These are phyloP conservation scores for Pandemis cinnamomeana DNA, from an alignment of 2,888 invertebrate species.

Conservation along the genomic window DNA sequence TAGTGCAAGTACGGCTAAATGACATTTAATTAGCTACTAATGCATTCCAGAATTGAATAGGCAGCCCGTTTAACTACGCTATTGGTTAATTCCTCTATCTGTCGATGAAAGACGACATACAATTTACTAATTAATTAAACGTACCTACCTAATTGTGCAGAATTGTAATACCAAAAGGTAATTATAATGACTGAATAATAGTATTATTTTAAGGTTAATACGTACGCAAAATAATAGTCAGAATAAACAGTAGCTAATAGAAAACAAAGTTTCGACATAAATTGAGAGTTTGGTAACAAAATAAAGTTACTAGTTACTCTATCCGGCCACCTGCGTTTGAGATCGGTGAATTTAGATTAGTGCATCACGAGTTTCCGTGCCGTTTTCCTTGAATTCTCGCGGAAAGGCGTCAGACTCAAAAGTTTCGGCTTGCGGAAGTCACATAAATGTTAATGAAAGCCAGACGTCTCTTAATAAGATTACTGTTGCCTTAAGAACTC, in stretches of 20 bases:
- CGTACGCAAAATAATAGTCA: neutral
- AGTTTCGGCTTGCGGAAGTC: slow-evolving; percentile 74
- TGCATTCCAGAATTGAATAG: neutral
- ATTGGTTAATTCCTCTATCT: too few relatives aligned
- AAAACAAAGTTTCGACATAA: slow-evolving; percentile 63
- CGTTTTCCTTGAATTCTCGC: slow-evolving; percentile 45
- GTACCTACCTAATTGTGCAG: too few relatives aligned
- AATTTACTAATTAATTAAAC: too few relatives aligned
- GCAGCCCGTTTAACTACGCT: neutral
- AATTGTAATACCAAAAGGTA: neutral
- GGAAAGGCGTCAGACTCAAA: slow-evolving; percentile 53
- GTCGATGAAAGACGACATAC: too few relatives aligned
- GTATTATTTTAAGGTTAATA: neutral
- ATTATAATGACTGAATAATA: neutral
- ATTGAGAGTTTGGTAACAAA: slow-evolving; percentile 64
- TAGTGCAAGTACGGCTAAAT: too few relatives aligned
- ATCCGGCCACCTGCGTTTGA: slow-evolving; percentile 69
- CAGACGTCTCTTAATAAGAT: slow-evolving; percentile 80
- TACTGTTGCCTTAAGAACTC: slow-evolving; percentile 79
- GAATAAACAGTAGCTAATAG: slow-evolving; percentile 15
- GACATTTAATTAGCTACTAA: too few relatives aligned
- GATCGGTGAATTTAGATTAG: slow-evolving; percentile 73
- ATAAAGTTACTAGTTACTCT: slow-evolving; percentile 59
- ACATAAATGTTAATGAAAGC: slow-evolving; percentile 83
- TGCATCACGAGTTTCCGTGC: slow-evolving; percentile 46